Percentiles rank a stretch among this genome's conserved stretches.
Conservation (phyloP, 2,113 vertebrate species). For the Zosterops pallidus region DNA sequence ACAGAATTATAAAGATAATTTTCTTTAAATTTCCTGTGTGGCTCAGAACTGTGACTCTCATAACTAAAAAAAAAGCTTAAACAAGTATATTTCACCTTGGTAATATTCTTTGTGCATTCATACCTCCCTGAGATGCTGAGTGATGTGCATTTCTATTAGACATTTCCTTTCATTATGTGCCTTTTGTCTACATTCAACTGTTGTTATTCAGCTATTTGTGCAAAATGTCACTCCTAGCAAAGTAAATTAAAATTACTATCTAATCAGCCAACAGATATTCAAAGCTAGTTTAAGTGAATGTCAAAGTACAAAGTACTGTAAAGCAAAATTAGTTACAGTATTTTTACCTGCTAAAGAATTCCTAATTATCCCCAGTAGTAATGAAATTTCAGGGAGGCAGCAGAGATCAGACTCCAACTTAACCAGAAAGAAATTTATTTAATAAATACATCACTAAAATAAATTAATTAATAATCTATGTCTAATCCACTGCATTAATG, state of each 20-base stretch:
- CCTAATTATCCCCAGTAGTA: not conserved
- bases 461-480: not conserved
- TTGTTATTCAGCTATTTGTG: not conserved
- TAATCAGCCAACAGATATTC: not conserved
- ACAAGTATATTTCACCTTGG: not conserved
- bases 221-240: not conserved
- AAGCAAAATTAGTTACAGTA: not conserved
- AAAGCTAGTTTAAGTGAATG: not conserved
- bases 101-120: not conserved
- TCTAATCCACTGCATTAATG: not conserved
- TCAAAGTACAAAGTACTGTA: not conserved
- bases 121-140: not conserved
- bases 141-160: not conserved
- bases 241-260: not conserved
- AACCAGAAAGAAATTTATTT: not conserved
- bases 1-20: not conserved
- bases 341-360: not conserved
- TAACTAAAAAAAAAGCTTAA: not conserved
- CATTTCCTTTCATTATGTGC: not conserved
- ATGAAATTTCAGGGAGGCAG: not conserved
- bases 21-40: not conserved
- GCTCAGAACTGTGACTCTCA: not conserved
- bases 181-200: not conserved
- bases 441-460: not conserved
- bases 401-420: not conserved